A percentile compares a stretch with the other conserved stretches of the same genome.
Evolutionary conservation across 2,888 invertebrate genomes (phyloP).

Genomic region (Gibbula magus): DNA sequence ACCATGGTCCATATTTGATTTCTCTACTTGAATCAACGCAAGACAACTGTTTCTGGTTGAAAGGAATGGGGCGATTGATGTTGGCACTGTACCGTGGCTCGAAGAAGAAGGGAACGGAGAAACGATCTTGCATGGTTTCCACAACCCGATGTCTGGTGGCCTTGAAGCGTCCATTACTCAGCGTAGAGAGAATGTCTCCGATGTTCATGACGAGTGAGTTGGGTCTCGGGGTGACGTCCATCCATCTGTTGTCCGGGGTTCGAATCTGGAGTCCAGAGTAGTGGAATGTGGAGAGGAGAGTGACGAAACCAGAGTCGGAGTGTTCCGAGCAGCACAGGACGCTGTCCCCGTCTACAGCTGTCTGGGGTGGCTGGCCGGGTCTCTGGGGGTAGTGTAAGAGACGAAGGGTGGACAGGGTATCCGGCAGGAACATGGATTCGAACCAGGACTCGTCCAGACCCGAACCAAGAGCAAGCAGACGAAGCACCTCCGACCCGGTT

Average conservation of each 20-base stretch:
- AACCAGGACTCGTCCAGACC: conserved; percentile 52
- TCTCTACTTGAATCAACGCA: no score
- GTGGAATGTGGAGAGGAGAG: conserved; percentile 51
- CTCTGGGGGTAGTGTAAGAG: conserved; percentile 57
- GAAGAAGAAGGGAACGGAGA: conserved; percentile 61
- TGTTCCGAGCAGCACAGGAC: conserved; percentile 53
- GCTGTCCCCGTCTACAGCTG: conserved; percentile 48
- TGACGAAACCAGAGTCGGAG: conserved; percentile 57
- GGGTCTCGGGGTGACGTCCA: conserved; percentile 48
- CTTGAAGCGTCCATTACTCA: conserved; percentile 57
- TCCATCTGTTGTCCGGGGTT: conserved; percentile 50
- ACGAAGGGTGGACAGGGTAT: conserved; percentile 52
- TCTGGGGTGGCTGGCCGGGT: conserved; percentile 44
- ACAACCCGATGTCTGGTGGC: conserved; percentile 59
- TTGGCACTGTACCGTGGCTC: conserved; percentile 56
- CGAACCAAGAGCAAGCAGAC: conserved; percentile 49
- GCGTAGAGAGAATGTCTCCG: conserved; percentile 55
- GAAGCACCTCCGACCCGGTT: conserved; percentile 44
- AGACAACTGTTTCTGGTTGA: neutral
- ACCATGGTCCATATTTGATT: conserved; percentile 49
- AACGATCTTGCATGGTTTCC: conserved; percentile 54
- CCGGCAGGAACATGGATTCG: conserved; percentile 48
- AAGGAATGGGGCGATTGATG: conserved; percentile 34
- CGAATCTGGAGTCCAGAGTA: conserved; percentile 55
- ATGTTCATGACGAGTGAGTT: conserved; percentile 60